Evolutionary conservation across 2,888 invertebrate genomes (phyloP).

Genomic region (Lamproptera curius): DNA sequence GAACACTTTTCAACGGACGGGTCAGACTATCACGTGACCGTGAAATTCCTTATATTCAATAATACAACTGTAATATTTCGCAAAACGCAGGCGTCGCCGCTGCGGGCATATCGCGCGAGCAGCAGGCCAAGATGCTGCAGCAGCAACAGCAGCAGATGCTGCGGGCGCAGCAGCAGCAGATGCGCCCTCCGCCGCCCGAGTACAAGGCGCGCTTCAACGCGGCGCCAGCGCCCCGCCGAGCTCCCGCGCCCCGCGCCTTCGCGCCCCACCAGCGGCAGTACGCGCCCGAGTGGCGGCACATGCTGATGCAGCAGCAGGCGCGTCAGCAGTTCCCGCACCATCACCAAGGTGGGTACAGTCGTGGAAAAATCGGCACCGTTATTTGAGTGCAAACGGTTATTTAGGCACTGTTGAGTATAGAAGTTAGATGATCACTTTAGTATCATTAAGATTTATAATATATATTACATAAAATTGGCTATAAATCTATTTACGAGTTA

Average conservation of each 20-base stretch:
- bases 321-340: constrained; percentile 71
- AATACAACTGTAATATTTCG: too few relatives aligned
- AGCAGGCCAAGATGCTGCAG: constrained; percentile 82
- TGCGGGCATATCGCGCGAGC: constrained; percentile 74
- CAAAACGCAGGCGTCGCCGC: constrained; percentile 53
- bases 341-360: constrained; percentile 53
- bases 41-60: too few relatives aligned
- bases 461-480: too few relatives aligned
- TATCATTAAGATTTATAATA: too few relatives aligned
- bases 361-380: neutral
- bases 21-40: too few relatives aligned
- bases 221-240: constrained; percentile 37
- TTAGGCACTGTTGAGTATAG: too few relatives aligned
- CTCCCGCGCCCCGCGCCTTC: constrained; percentile 42
- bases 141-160: constrained; percentile 84
- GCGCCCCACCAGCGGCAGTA: constrained; percentile 61
- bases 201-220: constrained; percentile 84
- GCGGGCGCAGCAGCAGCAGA: constrained; percentile 73
- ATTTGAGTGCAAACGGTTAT: too few relatives aligned
- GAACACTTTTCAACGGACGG: too few relatives aligned
- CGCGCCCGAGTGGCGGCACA: constrained; percentile 69
- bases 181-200: constrained; percentile 90
- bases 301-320: constrained; percentile 80
- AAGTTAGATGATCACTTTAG: too few relatives aligned
- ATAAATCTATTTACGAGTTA: too few relatives aligned